phyloP scores from a whole-genome alignment of 2,113 vertebrate species.

The Centrocercus urophasianus region DNA sequence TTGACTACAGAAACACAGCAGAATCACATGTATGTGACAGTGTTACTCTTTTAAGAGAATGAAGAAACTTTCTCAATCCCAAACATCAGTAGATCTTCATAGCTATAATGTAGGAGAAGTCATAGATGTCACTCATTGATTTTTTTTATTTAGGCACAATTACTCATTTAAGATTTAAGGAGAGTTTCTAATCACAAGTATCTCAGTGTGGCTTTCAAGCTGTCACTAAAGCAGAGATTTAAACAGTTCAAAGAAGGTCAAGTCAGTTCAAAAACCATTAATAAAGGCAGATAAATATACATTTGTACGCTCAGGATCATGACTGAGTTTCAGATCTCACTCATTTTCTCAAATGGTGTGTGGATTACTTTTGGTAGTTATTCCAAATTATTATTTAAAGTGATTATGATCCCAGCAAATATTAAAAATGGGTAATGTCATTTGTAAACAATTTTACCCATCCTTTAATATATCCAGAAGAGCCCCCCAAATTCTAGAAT shows the following conservation, averaged over 20 bases:
- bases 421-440: not conserved
- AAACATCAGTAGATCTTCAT: not conserved
- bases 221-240: not conserved
- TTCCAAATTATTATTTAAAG: not conserved
- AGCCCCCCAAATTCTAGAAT: not conserved
- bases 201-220: not conserved
- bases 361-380: not conserved
- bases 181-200: not conserved
- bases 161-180: not conserved
- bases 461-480: not conserved
- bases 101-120: not conserved
- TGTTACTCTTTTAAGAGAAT: not conserved
- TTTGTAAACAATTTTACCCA: not conserved
- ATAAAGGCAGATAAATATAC: accelerated
- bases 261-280: not conserved
- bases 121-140: not conserved
- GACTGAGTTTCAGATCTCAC: not conserved
- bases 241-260: not conserved
- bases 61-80: not conserved
- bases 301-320: not conserved
- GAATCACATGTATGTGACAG: not conserved
- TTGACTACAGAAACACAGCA: not conserved
- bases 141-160: not conserved
- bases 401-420: not conserved
- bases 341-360: not conserved